A percentile compares a stretch with the other conserved stretches of the same genome.
These are phyloP conservation scores for Bombus cullumanus DNA, from an alignment of 1,140 invertebrate genomes.

Conservation along the genomic window DNA sequence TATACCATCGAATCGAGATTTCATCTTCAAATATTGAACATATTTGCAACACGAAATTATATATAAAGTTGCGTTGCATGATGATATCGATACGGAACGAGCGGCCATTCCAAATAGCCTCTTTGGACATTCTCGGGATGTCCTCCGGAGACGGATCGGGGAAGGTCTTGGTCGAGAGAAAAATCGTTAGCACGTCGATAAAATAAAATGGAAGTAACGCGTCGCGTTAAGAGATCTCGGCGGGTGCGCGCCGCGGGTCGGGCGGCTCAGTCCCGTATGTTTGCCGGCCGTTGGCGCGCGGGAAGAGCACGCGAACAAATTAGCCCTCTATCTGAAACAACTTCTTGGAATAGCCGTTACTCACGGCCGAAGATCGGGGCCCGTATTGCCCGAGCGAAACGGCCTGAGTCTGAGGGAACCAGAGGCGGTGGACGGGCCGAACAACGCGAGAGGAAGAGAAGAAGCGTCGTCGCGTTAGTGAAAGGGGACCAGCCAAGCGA, in stretches of 20 bases:
- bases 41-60: not conserved
- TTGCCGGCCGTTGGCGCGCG: conserved; percentile 26
- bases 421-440: conserved; percentile 11
- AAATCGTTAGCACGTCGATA: conserved; percentile 35
- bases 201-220: conserved; percentile 51
- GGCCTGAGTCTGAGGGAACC: conserved; percentile 21
- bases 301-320: conserved; percentile 76
- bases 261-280: conserved; percentile 55
- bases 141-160: not conserved
- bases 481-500: conserved; percentile 6
- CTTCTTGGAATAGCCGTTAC: conserved; percentile 82
- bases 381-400: conserved; percentile 60
- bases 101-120: not conserved
- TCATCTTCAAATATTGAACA: not conserved
- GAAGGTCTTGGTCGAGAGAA: not conserved
- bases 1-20: not conserved
- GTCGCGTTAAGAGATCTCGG: conserved; percentile 55
- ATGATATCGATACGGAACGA: not conserved
- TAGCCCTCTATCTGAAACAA: conserved; percentile 82
- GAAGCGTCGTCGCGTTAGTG: not conserved
- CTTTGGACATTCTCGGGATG: not conserved
- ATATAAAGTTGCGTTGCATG: no score
- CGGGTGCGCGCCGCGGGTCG: conserved; percentile 32
- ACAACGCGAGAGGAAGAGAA: conserved; percentile 4
- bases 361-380: conserved; percentile 73